Base-by-base conservation (phyloP, 2,888 invertebrate species). In the Aethes cnicana region DNA sequence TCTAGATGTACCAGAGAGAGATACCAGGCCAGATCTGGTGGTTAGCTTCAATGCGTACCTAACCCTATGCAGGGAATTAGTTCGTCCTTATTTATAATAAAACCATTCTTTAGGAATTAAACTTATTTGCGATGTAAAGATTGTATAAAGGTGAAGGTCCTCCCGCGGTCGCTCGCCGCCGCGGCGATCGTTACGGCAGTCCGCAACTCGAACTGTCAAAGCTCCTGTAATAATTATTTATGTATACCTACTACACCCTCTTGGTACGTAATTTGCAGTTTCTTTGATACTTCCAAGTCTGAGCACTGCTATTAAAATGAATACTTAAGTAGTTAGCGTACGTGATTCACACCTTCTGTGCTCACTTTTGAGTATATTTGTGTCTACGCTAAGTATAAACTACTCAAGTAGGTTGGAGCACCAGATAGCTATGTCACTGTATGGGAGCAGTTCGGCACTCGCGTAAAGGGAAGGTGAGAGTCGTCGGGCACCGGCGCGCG, bases 171-270 rank as follows among this genome's bases (percentile, higher is more conserved):
- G 66, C 60, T 59, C 62, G 62, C 54, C 55, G 57, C 54, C 56
- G 62, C 58, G 61, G 57, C 62, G 59, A 63, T 62, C 64, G 64
- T 63, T 57, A 63, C 58, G 55, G 62, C 61, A 57, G 47, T 50
- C 55, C 46, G 58, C 50, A 56, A 50, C 54, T 37, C 54, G 48
- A 54, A 20, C 39, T 39, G 63, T 56, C 54, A 49, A 37, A 52
- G 35, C 47, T 50, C 42, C 55, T 42, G 56, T 26, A 35, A 16
- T 44, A 37, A 18, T 30, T 47, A 39, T 21, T 17, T 35, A 42
- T 35, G 12, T 30, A 16, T 36, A 36, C 30, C 42, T 17, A 21
- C 21, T 49, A 23, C 28, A 23, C 43, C 30, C 33, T 16, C 14
- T 42, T 16, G 12, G 37, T 14, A n/a, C 35, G 28, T 43, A 18